A percentile compares a stretch with the other conserved stretches of the same genome.
Evolutionary conservation across 1,140 invertebrate species (phyloP).

Genomic region (Drosophila yakuba): DNA sequence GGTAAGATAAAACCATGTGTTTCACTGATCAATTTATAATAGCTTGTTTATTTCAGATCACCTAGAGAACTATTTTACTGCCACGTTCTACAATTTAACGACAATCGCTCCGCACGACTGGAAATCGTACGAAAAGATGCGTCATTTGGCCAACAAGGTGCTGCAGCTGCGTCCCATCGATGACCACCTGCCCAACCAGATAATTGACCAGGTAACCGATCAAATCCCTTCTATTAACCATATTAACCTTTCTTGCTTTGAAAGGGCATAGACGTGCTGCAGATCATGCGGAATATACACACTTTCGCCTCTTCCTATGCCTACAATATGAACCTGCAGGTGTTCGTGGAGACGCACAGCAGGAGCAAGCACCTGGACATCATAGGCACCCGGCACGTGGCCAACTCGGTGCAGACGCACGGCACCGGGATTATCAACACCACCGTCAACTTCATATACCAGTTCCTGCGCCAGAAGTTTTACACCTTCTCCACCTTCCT

Average conservation of each 20-base stretch:
- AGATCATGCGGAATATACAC: constrained; percentile 99
- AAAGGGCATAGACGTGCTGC: constrained; percentile 97
- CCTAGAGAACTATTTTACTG: constrained; percentile 96
- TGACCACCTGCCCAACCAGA: constrained; percentile 97
- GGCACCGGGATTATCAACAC: constrained; percentile 99
- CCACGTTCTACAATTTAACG: constrained; percentile 98
- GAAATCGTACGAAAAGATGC: constrained; percentile 98
- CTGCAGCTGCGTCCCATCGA: constrained; percentile 93
- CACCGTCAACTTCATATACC: constrained; percentile 98
- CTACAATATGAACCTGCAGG: constrained; percentile 99
- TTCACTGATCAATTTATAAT: background rate
- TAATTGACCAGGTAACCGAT: constrained; percentile 92
- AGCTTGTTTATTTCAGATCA: constrained; percentile 84
- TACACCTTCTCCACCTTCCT: constrained; percentile 98
- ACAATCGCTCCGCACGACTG: constrained; percentile 98
- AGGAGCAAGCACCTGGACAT: constrained; percentile 98
- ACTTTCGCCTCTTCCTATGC: constrained; percentile 97
- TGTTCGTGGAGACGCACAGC: constrained; percentile 96
- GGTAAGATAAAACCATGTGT: constrained; percentile 24
- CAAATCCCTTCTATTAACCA: background rate
- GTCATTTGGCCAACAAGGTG: constrained; percentile 94
- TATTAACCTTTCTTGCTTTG: background rate
- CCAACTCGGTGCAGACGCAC: constrained; percentile 99
- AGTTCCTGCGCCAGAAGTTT: constrained; percentile 97
- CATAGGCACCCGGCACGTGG: constrained; percentile 97